phyloP scores from a whole-genome alignment of 2,888 invertebrate species.

The Ormyrus labotus region DNA sequence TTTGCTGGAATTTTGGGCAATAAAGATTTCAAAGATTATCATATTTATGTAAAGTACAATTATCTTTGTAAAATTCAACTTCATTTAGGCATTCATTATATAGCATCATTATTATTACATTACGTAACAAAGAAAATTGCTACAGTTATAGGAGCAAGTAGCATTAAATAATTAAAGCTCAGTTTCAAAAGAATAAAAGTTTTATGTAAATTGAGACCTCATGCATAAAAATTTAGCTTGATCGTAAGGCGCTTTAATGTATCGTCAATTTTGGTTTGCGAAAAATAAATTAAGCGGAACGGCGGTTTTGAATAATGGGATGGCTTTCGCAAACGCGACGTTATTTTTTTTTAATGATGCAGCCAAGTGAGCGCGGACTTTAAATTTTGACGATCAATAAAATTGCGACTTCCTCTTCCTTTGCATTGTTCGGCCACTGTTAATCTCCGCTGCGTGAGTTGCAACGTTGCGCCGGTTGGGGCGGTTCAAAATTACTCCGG shows the following conservation, averaged over 20 bases:
- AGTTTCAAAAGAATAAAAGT: not conserved
- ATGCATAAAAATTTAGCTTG: slow-evolving; percentile 6
- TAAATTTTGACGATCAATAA: slow-evolving; percentile 54
- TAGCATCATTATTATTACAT: too few species aligned
- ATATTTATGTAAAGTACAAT: too few species aligned
- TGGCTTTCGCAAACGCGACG: slow-evolving; percentile 57
- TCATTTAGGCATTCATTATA: too few species aligned
- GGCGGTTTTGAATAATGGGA: slow-evolving; percentile 19
- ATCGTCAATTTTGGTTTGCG: slow-evolving; percentile 19
- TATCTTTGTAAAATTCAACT: too few species aligned
- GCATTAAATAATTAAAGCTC: not conserved
- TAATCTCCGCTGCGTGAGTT: slow-evolving; percentile 17
- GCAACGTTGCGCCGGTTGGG: not conserved
- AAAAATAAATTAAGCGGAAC: not conserved
- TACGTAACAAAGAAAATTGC: too few species aligned
- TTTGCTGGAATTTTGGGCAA: too few species aligned
- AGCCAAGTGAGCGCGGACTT: slow-evolving; percentile 16
- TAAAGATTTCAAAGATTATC: too few species aligned
- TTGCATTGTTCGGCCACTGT: slow-evolving; percentile 38
- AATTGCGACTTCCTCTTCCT: slow-evolving; percentile 54
- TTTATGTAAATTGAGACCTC: not conserved
- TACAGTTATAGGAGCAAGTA: not conserved
- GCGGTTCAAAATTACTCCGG: slow-evolving; percentile 28
- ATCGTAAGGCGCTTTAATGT: slow-evolving; percentile 11
- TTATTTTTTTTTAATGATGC: slow-evolving; percentile 49